A percentile compares a stretch with the other conserved stretches of the same genome.
Conservation (phyloP, 2,888 invertebrate species). For the Ectemnius lituratus region DNA sequence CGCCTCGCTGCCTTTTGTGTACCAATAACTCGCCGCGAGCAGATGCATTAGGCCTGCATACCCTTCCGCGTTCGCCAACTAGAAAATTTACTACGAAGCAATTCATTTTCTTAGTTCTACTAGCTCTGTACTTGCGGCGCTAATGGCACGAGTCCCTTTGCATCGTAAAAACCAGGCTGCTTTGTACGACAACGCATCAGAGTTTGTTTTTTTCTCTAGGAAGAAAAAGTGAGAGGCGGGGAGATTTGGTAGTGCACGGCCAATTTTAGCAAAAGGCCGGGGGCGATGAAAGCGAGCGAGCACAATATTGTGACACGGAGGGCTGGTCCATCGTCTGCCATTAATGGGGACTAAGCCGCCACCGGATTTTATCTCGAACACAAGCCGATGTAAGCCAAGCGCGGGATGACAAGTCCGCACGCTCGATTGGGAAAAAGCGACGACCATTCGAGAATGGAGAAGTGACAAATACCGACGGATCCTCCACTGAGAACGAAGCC, state of each 20-base stretch:
- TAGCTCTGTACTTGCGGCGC: neutral
- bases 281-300: conserved; percentile 7
- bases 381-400: conserved; percentile 50
- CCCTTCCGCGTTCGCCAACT: conserved; percentile 14
- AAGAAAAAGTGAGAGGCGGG: conserved; percentile 1
- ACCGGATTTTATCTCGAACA: conserved; percentile 58
- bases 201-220: neutral
- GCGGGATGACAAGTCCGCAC: conserved; percentile 41
- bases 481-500: conserved; percentile 22
- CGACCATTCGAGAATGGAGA: conserved; percentile 12
- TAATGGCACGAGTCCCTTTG: too few relatives aligned
- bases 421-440: conserved; percentile 27
- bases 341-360: conserved; percentile 57
- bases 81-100: too few relatives aligned
- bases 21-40: neutral
- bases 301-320: conserved; percentile 59
- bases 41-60: conserved; percentile 22
- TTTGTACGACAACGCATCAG: too few relatives aligned
- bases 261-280: conserved; percentile 1
- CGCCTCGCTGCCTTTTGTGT: conserved; percentile 8
- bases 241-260: neutral
- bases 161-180: too few relatives aligned
- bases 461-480: conserved; percentile 34
- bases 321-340: conserved; percentile 48
- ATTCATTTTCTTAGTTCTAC: too few relatives aligned